Evolutionary conservation across 1,140 invertebrate species (phyloP), one percentile per base, ranked within the genome.

Genomic region (Bombus sibiricus): DNA sequence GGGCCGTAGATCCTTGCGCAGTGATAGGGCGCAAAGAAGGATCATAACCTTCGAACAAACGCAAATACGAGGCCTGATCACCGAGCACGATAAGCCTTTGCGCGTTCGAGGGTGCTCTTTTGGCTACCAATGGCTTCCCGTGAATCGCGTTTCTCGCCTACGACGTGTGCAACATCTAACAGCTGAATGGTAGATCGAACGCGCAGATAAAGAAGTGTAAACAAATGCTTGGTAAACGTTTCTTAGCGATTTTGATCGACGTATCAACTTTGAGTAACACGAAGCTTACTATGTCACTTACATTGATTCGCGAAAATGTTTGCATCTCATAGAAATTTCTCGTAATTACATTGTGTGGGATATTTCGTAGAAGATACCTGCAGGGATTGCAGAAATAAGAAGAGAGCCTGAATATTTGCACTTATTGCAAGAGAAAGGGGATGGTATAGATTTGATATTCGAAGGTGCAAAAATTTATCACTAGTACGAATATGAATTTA

Each of bases 11-110:
- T 94, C 90, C 88, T 83, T 37, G 34, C 41, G 83, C 69, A 41
- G 71, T 74, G 92, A 93, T 93, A 92, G 83, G 78, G 88, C 73
- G 88, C 80, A 91, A 93, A 94, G 91, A 92, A 92, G 91, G 92
- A 93, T 93, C 93, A 92, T 93, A 93, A 93, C 92, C 92, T 94
- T 93, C 89, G 89, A 92, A 89, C 91, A 90, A 93, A 93, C 93
- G 92, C 92, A 94, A 94, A 94, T 92, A 94, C 92, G 88, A 79
- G 79, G 76, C 72, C 85, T 64, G 89, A 93, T 76, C 85, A 80
- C 71, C 76, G 34, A 1, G 34, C 34, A 59, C 83, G 89, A 89
- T 86, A 89, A 87, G 83, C 74, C 86, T 87, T 86, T 86, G 69
- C 86, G 59, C 71, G 66, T 73, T 77, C 88, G 81, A 81, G 88